Evolutionary conservation across 2,797 vertebrate genomes (phyloP).

Genomic region (Hipposideros larvatus): DNA sequence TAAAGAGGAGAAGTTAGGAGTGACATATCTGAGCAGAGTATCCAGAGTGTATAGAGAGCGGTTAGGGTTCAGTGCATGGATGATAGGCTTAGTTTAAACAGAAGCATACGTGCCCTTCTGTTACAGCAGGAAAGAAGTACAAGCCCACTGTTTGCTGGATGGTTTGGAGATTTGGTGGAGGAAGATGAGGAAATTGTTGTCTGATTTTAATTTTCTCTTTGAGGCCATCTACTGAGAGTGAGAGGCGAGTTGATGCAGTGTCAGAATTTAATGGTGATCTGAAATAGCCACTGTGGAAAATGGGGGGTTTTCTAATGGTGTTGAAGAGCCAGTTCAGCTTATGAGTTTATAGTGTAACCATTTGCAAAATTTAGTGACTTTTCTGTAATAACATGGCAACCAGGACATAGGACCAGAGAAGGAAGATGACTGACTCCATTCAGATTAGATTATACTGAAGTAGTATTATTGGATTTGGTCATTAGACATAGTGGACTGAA

Average conservation of each 20-base stretch:
- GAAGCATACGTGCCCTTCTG: no score
- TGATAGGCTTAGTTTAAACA: not conserved
- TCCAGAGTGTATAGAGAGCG: not conserved
- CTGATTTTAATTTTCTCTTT: not conserved
- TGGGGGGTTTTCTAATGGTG: not conserved
- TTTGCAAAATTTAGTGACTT: not conserved
- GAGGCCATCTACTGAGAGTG: not conserved
- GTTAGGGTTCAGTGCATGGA: not conserved
- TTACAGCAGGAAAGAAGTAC: no score
- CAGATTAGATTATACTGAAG: not conserved
- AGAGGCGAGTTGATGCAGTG: not conserved
- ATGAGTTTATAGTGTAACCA: not conserved
- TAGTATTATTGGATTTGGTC: not conserved
- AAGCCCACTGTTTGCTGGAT: not conserved
- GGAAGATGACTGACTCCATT: not conserved
- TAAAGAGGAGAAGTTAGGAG: not conserved
- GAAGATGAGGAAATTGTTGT: not conserved
- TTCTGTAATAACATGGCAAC: not conserved
- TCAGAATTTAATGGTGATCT: not conserved
- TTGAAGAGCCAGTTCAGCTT: not conserved
- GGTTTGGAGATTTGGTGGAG: not conserved
- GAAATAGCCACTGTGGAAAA: not conserved
- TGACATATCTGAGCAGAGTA: not conserved
- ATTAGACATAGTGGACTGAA: not conserved
- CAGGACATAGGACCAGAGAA: not conserved